Conservation (phyloP, 2,888 invertebrate genomes). For the Trichacis sp. region DNA sequence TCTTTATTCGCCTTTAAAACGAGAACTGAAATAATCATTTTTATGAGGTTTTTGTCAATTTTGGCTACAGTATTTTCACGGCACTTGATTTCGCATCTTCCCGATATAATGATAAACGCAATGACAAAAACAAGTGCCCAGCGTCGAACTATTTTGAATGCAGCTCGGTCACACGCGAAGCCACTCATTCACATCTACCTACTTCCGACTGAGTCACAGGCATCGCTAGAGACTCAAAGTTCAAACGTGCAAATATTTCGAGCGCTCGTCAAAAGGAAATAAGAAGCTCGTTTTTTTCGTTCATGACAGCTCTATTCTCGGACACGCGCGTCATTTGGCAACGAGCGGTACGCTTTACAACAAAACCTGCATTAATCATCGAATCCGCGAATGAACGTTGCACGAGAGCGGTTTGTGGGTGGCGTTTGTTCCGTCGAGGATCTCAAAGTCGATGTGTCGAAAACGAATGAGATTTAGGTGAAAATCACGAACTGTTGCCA, state of each 20-base stretch:
- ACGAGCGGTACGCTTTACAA: constrained; percentile 3
- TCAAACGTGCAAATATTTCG: constrained; percentile 18
- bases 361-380: not conserved
- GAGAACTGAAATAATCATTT: no score
- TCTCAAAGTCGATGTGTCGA: no score
- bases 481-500: no score
- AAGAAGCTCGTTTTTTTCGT: constrained; percentile 19
- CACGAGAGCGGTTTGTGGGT: no score
- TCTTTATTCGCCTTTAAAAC: no score
- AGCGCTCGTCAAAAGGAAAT: constrained; percentile 18
- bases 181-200: constrained; percentile 25
- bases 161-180: not conserved
- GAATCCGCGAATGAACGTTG: not conserved
- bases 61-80: no score
- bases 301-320: constrained; percentile 29
- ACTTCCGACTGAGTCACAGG: constrained; percentile 16
- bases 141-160: not conserved
- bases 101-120: no score
- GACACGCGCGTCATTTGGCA: constrained; percentile 25
- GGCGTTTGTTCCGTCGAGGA: no score
- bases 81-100: no score
- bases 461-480: no score
- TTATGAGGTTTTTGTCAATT: no score
- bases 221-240: constrained; percentile 5
- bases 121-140: no score